Evolutionary conservation across 2,113 vertebrate genomes (phyloP), one percentile per base, ranked within the genome.

Genomic region (Halcyon malimbica): DNA sequence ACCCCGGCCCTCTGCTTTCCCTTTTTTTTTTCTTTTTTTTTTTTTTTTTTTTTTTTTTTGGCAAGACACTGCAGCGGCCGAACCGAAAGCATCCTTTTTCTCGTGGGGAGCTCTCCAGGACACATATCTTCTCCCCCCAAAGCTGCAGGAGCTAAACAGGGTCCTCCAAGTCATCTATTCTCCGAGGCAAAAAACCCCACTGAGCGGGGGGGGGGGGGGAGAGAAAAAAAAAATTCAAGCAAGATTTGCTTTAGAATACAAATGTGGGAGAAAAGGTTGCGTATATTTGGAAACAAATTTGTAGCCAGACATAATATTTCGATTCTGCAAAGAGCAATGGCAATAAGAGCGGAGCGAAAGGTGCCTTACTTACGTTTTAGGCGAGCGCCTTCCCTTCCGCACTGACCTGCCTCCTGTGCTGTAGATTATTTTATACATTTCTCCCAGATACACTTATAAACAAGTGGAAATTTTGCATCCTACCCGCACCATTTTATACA

Each of bases 401-500:
- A 97, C 96, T 97, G 98, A 93, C 98, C 98, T 98, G 98, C 98
- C 98, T 98, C 98, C 97, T 96, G 98, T 97, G 98, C 97, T 96
- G 98, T 98, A 98, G 96, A 98, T 98, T 98, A 98, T 98, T 98
- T 98, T 98, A 98, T 98, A 99, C 98, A 99, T 99, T 99, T 99
- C 99, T 98, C 98, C 98, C 97, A 98, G 98, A 99, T 98, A 99
- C 99, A 98, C 98, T 99, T 99, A 98, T 98, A 99, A 99, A 99
- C 98, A 99, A 99, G 99, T 99, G 99, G 99, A 99, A 99, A 99
- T 99, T 99, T 99, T 98, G 99, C 99, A 99, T 99, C 99, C 99
- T 99, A 98, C 93, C 98, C 98, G 99, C 99, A 99, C 99, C 99
- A 99, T 99, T 99, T 99, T 99, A 99, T 99, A 99, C 99, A 99